phyloP scores from a whole-genome alignment of 2,113 vertebrate species.

The Phalacrocorax pelagicus region DNA sequence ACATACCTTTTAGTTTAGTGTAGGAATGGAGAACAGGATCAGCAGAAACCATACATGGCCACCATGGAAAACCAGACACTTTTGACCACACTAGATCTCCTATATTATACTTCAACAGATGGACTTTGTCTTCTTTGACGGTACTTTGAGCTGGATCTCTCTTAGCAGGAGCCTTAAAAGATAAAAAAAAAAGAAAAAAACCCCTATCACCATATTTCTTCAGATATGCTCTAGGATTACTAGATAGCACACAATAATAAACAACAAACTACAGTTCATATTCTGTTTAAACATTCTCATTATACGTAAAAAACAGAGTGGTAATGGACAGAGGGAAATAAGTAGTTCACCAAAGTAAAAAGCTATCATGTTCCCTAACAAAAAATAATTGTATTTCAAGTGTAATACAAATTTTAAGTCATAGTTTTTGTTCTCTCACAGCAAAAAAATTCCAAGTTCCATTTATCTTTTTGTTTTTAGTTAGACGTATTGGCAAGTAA shows the following conservation, averaged over 20 bases:
- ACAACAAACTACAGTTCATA: not conserved
- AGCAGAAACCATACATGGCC: constrained; percentile 96
- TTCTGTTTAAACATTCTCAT: not conserved
- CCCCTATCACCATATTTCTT: not conserved
- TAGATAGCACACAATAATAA: not conserved
- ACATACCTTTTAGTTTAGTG: constrained; percentile 89
- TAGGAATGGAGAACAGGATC: constrained; percentile 87
- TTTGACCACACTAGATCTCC: constrained; percentile 97
- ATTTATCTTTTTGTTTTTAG: not conserved
- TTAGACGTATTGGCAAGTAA: not conserved
- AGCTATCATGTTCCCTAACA: not conserved
- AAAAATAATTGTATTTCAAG: not conserved
- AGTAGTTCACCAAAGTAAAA: not conserved
- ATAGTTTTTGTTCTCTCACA: not conserved
- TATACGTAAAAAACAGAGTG: not conserved
- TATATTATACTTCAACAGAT: constrained; percentile 76
- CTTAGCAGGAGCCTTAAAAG: constrained; percentile 63
- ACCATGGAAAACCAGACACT: constrained; percentile 96
- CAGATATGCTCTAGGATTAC: not conserved
- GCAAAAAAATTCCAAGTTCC: not conserved
- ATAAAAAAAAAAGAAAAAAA: not conserved
- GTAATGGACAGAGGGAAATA: not conserved
- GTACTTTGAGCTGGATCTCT: constrained; percentile 60
- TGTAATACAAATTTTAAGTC: not conserved
- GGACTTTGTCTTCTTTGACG: constrained; percentile 66